Conservation (phyloP, 2,113 vertebrate species). For the Megalops atlanticus region DNA sequence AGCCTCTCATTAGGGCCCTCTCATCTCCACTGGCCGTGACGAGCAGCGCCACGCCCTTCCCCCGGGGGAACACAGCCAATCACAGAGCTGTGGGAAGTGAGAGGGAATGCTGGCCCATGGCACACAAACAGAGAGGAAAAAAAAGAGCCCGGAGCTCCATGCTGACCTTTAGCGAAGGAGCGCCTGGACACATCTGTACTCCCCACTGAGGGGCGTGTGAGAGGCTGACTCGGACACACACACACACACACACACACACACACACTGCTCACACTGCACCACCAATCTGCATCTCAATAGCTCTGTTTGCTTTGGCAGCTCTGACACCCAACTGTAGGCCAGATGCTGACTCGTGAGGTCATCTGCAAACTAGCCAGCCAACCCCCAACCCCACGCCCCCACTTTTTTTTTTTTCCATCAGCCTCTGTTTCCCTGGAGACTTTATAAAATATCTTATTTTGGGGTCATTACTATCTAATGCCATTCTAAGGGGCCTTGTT, state of each 20-base stretch:
- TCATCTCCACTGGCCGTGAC: not conserved
- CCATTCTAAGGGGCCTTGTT: slow-evolving; percentile 5
- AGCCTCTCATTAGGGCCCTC: not conserved
- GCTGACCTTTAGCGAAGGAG: not conserved
- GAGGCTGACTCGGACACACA: not conserved
- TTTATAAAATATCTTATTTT: slow-evolving; percentile 24
- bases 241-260: no score
- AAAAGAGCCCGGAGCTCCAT: not conserved
- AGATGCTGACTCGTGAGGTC: slow-evolving; percentile 37
- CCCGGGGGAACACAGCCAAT: not conserved
- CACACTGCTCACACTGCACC: not conserved
- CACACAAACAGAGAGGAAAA: not conserved
- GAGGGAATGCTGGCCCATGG: not conserved
- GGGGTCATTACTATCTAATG: not conserved
- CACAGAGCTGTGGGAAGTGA: not conserved
- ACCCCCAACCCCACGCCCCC: not conserved
- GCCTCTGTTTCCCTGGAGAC: slow-evolving; percentile 32
- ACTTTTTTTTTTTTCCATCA: slow-evolving; percentile 14
- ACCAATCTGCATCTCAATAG: not conserved
- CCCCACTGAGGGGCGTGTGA: not conserved
- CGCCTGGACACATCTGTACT: not conserved
- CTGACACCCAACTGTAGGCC: slow-evolving; percentile 24
- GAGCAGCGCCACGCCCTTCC: not conserved
- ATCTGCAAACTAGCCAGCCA: slow-evolving; percentile 19
- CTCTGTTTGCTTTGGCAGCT: slow-evolving; percentile 38